Evolutionary conservation across 2,888 invertebrate species (phyloP).

Genomic region (Spilosoma lubricipeda): DNA sequence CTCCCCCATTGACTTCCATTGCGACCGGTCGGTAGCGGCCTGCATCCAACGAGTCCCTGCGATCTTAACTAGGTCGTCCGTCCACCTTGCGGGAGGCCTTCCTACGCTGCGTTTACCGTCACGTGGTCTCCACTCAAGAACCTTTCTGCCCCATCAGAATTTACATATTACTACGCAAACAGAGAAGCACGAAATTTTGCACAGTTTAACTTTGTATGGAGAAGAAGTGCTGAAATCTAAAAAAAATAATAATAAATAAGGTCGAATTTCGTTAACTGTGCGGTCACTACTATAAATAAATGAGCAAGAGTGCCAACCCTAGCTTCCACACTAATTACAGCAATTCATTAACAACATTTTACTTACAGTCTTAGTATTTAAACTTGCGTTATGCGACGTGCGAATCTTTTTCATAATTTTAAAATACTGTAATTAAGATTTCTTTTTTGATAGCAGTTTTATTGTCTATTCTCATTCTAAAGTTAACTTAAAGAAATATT

Average conservation of each 20-base stretch:
- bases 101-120: too few relatives aligned
- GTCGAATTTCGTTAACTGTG: too few relatives aligned
- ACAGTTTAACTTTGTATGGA: background rate
- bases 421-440: conserved; percentile 43
- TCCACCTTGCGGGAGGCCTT: too few relatives aligned
- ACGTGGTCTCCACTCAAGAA: too few relatives aligned
- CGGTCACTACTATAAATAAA: background rate
- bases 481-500: conserved; percentile 10
- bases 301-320: conserved; percentile 5
- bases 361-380: conserved; percentile 38
- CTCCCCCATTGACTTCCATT: too few relatives aligned
- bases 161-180: too few relatives aligned
- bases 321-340: conserved; percentile 44
- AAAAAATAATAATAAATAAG: background rate
- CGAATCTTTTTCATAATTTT: conserved; percentile 38
- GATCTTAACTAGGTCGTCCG: too few relatives aligned
- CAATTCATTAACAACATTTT: conserved; percentile 52
- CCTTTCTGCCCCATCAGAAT: too few relatives aligned
- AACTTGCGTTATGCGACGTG: conserved; percentile 46
- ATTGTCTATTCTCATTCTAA: conserved; percentile 35
- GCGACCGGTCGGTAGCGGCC: too few relatives aligned
- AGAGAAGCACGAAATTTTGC: too few relatives aligned
- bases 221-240: background rate
- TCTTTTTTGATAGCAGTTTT: conserved; percentile 34
- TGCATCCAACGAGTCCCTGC: too few relatives aligned